A percentile compares a stretch with the other conserved stretches of the same genome.
These are phyloP conservation scores for Forbesichthys agassizii DNA, from an alignment of 2,113 vertebrate species.

Conservation along the genomic window DNA sequence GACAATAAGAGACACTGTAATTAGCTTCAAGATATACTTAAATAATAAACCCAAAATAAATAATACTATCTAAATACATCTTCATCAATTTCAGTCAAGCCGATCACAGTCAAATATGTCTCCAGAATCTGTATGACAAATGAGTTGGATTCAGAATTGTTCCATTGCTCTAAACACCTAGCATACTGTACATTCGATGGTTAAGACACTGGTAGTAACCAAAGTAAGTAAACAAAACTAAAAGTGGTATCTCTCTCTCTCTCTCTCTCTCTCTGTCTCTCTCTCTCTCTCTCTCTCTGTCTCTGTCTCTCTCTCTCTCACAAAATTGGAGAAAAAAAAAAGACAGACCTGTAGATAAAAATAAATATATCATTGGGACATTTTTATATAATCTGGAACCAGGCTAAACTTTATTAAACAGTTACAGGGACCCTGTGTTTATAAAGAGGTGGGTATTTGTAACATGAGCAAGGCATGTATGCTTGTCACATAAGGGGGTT, in stretches of 20 bases:
- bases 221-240: not conserved
- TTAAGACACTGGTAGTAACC: not conserved
- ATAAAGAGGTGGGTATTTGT: too few species aligned
- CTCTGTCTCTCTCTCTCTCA: too few species aligned
- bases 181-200: not conserved
- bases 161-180: not conserved
- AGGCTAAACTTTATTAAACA: too few species aligned
- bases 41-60: not conserved
- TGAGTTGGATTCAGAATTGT: not conserved
- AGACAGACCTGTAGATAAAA: conserved; percentile 7
- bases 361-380: conserved; percentile 33
- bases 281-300: too few species aligned
- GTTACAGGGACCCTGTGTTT: not conserved
- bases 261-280: too few species aligned
- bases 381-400: conserved; percentile 45
- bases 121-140: not conserved
- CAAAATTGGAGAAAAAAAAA: not conserved
- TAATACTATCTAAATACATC: too few species aligned
- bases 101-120: not conserved
- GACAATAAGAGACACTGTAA: not conserved
- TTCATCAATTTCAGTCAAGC: not conserved
- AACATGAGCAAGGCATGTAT: too few species aligned
- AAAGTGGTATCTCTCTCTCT: not conserved
- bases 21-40: not conserved
- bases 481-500: too few species aligned